phyloP scores from a whole-genome alignment of 2,113 vertebrate species.

The Perognathus longimembris region DNA sequence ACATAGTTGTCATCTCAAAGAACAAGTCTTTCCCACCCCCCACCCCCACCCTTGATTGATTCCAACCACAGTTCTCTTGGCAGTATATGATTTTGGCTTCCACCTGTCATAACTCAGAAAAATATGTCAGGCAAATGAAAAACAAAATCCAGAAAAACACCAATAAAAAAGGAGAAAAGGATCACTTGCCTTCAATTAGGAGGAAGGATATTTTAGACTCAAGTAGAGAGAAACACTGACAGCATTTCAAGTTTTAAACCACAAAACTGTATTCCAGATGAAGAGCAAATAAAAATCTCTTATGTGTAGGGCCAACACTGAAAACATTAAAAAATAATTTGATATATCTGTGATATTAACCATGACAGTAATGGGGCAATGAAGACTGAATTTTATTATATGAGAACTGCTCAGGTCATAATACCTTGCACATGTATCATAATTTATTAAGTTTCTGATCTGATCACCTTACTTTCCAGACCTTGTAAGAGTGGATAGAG shows the following conservation, averaged over 20 bases:
- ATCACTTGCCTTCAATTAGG: constrained; percentile 61
- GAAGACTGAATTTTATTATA: constrained; percentile 14
- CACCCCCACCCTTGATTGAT: neutral
- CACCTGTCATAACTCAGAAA: constrained; percentile 59
- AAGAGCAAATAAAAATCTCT: constrained; percentile 36
- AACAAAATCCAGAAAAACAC: constrained; percentile 51
- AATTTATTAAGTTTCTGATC: constrained; percentile 32
- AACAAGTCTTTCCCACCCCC: constrained; percentile 6
- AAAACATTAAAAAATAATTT: constrained; percentile 52
- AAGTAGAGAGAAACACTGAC: constrained; percentile 30
- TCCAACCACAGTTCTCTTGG: constrained; percentile 39
- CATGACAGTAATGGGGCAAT: neutral
- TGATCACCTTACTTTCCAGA: constrained; percentile 26
- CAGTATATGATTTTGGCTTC: constrained; percentile 42
- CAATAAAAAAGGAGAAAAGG: constrained; percentile 51
- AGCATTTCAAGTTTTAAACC: constrained; percentile 61
- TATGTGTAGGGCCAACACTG: neutral
- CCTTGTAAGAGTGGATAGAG: neutral
- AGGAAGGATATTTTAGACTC: constrained; percentile 52
- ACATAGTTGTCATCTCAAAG: constrained; percentile 10
- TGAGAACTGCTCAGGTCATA: neutral
- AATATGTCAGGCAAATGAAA: constrained; percentile 63
- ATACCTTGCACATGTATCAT: neutral
- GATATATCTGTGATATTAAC: constrained; percentile 16
- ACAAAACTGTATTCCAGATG: constrained; percentile 58